These are phyloP conservation scores for Meganola albula DNA, from an alignment of 2,888 invertebrate species.

Conservation along the genomic window DNA sequence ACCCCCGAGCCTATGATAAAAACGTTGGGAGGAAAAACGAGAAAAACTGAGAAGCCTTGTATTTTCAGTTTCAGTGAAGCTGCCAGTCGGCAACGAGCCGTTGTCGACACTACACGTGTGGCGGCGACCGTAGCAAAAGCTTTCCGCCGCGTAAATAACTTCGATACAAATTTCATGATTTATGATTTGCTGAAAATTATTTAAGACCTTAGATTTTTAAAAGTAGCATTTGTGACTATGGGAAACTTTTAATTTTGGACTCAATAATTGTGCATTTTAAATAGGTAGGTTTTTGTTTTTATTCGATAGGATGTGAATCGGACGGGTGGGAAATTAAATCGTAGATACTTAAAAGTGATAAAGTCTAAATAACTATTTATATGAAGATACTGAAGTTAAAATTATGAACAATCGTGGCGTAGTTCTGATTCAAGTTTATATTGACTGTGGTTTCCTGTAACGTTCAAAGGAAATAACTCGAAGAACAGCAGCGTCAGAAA, in stretches of 20 bases:
- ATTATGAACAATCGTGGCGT: constrained; percentile 42
- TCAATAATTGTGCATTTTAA: no score
- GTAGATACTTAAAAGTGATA: no score
- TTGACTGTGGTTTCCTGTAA: constrained; percentile 58
- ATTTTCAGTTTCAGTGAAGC: constrained; percentile 52
- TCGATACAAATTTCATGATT: constrained; percentile 50
- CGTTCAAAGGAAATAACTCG: constrained; percentile 41
- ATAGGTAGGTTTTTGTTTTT: no score
- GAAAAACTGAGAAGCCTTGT: no score
- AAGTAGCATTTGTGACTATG: no score
- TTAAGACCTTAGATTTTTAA: no score
- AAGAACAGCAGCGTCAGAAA: constrained; percentile 49
- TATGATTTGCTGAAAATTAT: no score
- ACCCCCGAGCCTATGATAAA: constrained; percentile 59
- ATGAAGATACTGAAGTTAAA: no score
- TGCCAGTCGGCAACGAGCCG: constrained; percentile 53
- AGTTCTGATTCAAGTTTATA: constrained; percentile 41
- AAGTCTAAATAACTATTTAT: no score
- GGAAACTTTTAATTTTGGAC: no score
- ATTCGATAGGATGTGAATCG: no score
- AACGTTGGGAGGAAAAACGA: constrained; percentile 48
- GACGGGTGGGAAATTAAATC: no score
- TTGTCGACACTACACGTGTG: constrained; percentile 34
- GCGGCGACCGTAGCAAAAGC: constrained; percentile 19
- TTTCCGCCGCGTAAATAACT: constrained; percentile 59